A percentile compares a stretch with the other conserved stretches of the same genome.
Evolutionary conservation across 1,140 invertebrate genomes (phyloP).

Genomic region (Dendrolimus kikuchii): DNA sequence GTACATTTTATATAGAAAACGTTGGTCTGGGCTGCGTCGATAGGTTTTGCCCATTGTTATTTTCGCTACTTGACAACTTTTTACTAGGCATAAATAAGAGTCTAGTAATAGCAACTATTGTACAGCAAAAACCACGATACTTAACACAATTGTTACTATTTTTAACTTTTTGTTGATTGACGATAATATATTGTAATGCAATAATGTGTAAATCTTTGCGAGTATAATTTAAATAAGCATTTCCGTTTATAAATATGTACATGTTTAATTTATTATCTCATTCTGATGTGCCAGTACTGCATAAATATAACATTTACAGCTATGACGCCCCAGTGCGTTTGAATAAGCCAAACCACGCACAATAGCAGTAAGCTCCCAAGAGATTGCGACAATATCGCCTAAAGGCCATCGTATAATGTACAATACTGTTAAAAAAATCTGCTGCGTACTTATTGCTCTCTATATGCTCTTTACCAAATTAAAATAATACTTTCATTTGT

Average conservation of each 20-base stretch:
- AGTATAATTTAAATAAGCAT: too few species aligned
- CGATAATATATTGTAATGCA: not conserved
- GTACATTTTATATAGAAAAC: conserved; percentile 17
- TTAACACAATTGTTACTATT: too few species aligned
- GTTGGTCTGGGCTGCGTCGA: conserved; percentile 14
- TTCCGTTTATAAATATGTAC: too few species aligned
- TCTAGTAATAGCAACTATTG: too few species aligned
- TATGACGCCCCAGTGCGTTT: conserved; percentile 4
- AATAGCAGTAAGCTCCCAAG: conserved; percentile 43
- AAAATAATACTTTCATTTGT: conserved; percentile 34
- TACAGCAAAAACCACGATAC: too few species aligned
- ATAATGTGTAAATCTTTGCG: too few species aligned
- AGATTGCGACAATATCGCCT: conserved; percentile 26
- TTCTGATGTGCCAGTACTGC: too few species aligned
- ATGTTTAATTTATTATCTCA: too few species aligned
- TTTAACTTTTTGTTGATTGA: too few species aligned
- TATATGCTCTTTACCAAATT: conserved; percentile 5
- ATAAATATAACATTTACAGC: too few species aligned
- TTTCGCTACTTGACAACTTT: too few species aligned
- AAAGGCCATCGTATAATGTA: conserved; percentile 35
- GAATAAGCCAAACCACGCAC: conserved; percentile 32
- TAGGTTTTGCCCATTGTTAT: conserved; percentile 34
- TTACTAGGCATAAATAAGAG: too few species aligned
- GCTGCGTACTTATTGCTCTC: conserved; percentile 35
- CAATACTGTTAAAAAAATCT: conserved; percentile 27